Conservation (phyloP, 1,140 invertebrate genomes). For the Drosophila sucinea region DNA sequence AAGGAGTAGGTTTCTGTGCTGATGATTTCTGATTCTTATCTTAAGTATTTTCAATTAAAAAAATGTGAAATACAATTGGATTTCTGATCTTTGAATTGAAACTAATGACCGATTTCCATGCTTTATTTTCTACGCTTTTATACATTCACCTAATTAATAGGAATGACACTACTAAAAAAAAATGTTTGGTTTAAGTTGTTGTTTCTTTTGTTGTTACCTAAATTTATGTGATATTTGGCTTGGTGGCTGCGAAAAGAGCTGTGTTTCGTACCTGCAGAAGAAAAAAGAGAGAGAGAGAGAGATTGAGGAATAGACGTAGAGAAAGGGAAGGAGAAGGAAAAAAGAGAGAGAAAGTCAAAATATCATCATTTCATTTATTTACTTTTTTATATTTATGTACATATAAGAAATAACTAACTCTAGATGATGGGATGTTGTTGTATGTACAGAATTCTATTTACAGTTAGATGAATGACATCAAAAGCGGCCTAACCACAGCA, state of each 20-base stretch:
- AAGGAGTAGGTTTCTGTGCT: no score
- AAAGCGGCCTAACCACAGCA: conserved; percentile 48
- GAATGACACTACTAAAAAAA: conserved; percentile 62
- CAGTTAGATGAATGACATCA: conserved; percentile 64
- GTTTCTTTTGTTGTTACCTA: conserved; percentile 72
- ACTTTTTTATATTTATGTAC: conserved; percentile 1
- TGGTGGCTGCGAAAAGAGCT: conserved; percentile 82
- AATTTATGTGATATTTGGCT: conserved; percentile 83
- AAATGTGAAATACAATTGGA: no score
- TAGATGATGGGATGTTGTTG: conserved; percentile 7
- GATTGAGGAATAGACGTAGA: conserved; percentile 52
- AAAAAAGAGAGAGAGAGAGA: conserved; percentile 65
- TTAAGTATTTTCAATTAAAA: no score
- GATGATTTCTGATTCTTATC: no score
- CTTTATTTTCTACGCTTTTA: conserved; percentile 10
- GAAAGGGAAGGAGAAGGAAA: conserved; percentile 23
- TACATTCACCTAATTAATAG: conserved; percentile 43
- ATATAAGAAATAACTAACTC: conserved; percentile 31
- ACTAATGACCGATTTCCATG: conserved; percentile 4
- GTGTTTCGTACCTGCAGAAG: conserved; percentile 79
- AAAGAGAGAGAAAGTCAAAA: conserved; percentile 27
- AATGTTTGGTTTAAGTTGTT: background rate
- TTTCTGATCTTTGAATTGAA: background rate
- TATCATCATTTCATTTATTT: conserved; percentile 30
- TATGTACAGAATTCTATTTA: conserved; percentile 51